These are phyloP conservation scores for Tachystola acroxantha DNA, from an alignment of 2,888 invertebrate genomes.

Conservation along the genomic window DNA sequence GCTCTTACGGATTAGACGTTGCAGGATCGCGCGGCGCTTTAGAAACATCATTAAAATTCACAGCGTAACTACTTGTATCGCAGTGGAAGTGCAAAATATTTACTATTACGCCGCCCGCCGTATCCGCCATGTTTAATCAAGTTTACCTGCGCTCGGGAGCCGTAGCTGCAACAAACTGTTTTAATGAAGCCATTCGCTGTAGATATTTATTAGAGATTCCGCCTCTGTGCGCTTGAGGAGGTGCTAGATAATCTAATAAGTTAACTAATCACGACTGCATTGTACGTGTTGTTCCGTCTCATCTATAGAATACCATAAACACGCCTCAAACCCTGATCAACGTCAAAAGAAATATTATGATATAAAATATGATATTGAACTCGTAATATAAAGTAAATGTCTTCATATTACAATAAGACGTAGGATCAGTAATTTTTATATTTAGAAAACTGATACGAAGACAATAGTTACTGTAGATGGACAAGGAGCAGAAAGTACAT, in stretches of 20 bases:
- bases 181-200: constrained; percentile 30
- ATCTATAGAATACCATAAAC: no score
- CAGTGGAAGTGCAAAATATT: constrained; percentile 33
- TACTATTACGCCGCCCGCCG: constrained; percentile 25
- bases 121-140: constrained; percentile 28
- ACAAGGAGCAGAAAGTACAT: no score
- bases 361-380: no score
- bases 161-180: constrained; percentile 26
- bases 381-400: no score
- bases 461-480: no score
- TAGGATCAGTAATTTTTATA: no score
- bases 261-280: constrained; percentile 30
- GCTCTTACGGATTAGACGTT: constrained; percentile 48
- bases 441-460: no score
- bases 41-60: constrained; percentile 59
- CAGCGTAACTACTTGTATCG: constrained; percentile 32
- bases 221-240: constrained; percentile 24
- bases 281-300: no score
- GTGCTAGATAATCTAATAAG: constrained; percentile 22
- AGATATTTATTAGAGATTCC: constrained; percentile 30
- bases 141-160: constrained; percentile 24
- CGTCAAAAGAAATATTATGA: no score
- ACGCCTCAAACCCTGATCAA: no score
- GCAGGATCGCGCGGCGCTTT: constrained; percentile 28
- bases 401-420: no score